Evolutionary conservation across 35 echinoderm and acorn worm genomes (phyloP).

Genomic region (Apostichopus californicus): DNA sequence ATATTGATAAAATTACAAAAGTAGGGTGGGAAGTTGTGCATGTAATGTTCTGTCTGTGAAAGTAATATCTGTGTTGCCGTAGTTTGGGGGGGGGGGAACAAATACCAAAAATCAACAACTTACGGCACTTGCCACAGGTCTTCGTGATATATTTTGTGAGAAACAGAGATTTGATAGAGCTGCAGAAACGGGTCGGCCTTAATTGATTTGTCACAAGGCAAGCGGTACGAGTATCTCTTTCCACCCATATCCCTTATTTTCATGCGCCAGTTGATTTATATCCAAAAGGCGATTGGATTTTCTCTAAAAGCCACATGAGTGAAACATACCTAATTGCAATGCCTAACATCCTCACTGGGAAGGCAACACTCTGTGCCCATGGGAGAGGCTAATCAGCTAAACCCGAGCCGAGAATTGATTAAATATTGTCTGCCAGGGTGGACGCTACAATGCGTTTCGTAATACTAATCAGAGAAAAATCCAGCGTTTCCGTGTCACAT

Average conservation of each 20-base stretch:
- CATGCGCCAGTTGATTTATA: conserved; percentile 11
- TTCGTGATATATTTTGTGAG: too few species aligned
- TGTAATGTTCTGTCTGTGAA: too few species aligned
- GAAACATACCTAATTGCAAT: conserved; percentile 47
- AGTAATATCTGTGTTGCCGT: too few species aligned
- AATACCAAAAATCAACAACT: too few species aligned
- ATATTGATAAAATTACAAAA: not conserved
- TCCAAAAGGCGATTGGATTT: conserved; percentile 20
- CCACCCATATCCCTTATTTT: not conserved
- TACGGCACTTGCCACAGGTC: too few species aligned
- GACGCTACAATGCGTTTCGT: conserved; percentile 2
- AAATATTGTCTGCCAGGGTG: conserved; percentile 26
- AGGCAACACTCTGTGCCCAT: conserved; percentile 24
- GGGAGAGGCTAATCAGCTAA: conserved; percentile 42
- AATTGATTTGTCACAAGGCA: conserved; percentile 34
- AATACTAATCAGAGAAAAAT: conserved; percentile 3
- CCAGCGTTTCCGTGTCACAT: not conserved
- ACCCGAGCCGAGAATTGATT: conserved; percentile 28
- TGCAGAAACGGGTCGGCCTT: not conserved
- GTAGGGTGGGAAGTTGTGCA: not conserved
- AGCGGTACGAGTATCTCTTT: not conserved
- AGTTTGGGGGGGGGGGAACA: too few species aligned
- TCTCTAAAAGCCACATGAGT: conserved; percentile 34
- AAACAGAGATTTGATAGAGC: too few species aligned
- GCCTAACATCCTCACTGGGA: not conserved